These are phyloP conservation scores for Phania funesta DNA, from an alignment of 2,888 invertebrate genomes.

Conservation along the genomic window DNA sequence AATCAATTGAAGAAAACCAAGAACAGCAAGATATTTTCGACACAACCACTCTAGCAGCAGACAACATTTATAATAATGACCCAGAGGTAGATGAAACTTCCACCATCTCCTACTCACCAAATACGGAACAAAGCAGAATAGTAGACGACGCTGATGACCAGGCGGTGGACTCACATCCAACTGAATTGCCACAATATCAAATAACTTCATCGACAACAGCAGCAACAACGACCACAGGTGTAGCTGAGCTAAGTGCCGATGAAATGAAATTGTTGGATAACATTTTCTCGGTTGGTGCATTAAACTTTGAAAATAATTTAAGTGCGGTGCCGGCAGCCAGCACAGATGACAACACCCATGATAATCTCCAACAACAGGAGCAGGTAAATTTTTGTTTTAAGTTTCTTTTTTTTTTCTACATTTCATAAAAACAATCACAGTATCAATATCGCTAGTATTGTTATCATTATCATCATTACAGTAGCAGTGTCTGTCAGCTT, in stretches of 20 bases:
- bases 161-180: neutral
- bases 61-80: neutral
- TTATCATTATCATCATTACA: neutral
- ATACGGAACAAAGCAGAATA: constrained; percentile 35
- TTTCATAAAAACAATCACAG: constrained; percentile 8
- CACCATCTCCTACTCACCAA: neutral
- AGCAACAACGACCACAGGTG: constrained; percentile 62
- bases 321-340: constrained; percentile 54
- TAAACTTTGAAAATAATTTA: constrained; percentile 74
- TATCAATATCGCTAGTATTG: constrained; percentile 1
- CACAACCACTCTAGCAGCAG: constrained; percentile 18
- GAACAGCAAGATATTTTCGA: constrained; percentile 29
- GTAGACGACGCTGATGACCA: neutral
- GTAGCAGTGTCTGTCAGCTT: neutral
- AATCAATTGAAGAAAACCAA: constrained; percentile 29
- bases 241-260: constrained; percentile 74
- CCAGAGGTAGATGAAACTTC: constrained; percentile 9
- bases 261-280: constrained; percentile 79
- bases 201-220: constrained; percentile 46
- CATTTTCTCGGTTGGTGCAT: constrained; percentile 77
- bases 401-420: neutral
- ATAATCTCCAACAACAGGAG: constrained; percentile 46
- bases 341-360: constrained; percentile 69
- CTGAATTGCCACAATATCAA: constrained; percentile 64
- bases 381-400: constrained; percentile 58